These are phyloP conservation scores for Neuroscelio doddi DNA, from an alignment of 2,888 invertebrate genomes.

Conservation along the genomic window DNA sequence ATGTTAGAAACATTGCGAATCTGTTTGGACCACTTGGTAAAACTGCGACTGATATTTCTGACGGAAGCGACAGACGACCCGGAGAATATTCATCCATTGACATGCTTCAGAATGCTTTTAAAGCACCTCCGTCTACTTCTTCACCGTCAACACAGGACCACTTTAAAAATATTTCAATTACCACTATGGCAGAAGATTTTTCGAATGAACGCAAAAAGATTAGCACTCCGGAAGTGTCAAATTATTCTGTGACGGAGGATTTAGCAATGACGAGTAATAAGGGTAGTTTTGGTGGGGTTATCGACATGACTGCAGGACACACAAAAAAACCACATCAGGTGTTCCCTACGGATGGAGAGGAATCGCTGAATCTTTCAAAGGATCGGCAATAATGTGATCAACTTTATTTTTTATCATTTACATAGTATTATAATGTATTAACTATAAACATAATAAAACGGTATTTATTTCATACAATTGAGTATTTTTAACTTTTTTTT, in stretches of 20 bases:
- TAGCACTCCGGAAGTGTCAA: constrained; percentile 50
- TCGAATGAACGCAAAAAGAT: constrained; percentile 53
- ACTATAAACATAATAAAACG: too few species aligned
- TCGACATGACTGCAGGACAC: constrained; percentile 61
- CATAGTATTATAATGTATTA: too few species aligned
- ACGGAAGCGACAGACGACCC: constrained; percentile 54
- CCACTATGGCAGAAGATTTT: constrained; percentile 52
- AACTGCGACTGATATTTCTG: constrained; percentile 55
- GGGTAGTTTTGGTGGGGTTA: constrained; percentile 59
- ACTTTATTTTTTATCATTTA: too few species aligned
- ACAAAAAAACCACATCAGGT: constrained; percentile 59
- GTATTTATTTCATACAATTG: too few species aligned
- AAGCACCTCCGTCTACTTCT: constrained; percentile 46
- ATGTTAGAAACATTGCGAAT: constrained; percentile 68
- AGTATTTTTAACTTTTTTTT: too few species aligned
- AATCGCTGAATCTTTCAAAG: constrained; percentile 67
- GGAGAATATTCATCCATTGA: constrained; percentile 57
- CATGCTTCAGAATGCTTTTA: constrained; percentile 52
- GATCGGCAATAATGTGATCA: constrained; percentile 57
- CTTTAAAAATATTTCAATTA: constrained; percentile 44
- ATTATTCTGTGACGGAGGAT: constrained; percentile 60
- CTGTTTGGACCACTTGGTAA: constrained; percentile 65
- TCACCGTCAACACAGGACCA: constrained; percentile 50
- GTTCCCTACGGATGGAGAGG: constrained; percentile 56
- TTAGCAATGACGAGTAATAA: constrained; percentile 59